Evolutionary conservation across 53 echinoderm and acorn worm species (phyloP).

Genomic region (Mesocentrotus franciscanus): DNA sequence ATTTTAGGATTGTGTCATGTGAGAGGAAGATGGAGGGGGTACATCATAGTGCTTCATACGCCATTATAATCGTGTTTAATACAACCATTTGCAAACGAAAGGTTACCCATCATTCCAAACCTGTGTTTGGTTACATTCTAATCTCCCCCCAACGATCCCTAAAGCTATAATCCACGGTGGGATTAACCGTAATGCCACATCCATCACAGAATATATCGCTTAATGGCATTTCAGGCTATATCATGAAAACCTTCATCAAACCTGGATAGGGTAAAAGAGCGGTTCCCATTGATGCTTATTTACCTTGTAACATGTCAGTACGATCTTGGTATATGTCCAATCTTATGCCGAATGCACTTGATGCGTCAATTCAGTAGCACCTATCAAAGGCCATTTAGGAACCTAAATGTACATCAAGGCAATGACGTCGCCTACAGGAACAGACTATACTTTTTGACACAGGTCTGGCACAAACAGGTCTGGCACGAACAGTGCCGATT

Average conservation of each 20-base stretch:
- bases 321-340: neutral
- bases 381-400: neutral
- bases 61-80: neutral
- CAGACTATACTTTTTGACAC: neutral
- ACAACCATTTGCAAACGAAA: neutral
- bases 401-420: too few relatives aligned
- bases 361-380: neutral
- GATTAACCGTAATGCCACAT: conserved; percentile 10
- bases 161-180: conserved; percentile 5
- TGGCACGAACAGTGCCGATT: too few relatives aligned
- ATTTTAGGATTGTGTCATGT: neutral
- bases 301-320: neutral
- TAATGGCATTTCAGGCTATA: conserved; percentile 21
- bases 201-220: conserved; percentile 40
- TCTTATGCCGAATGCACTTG: neutral
- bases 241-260: conserved; percentile 31
- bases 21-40: neutral
- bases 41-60: neutral
- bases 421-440: neutral
- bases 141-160: neutral
- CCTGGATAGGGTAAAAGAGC: neutral
- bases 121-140: neutral
- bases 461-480: neutral
- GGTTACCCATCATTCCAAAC: neutral
- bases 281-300: neutral